Base-by-base conservation (phyloP, 2,797 vertebrate species). In the Dipus sagitta region DNA sequence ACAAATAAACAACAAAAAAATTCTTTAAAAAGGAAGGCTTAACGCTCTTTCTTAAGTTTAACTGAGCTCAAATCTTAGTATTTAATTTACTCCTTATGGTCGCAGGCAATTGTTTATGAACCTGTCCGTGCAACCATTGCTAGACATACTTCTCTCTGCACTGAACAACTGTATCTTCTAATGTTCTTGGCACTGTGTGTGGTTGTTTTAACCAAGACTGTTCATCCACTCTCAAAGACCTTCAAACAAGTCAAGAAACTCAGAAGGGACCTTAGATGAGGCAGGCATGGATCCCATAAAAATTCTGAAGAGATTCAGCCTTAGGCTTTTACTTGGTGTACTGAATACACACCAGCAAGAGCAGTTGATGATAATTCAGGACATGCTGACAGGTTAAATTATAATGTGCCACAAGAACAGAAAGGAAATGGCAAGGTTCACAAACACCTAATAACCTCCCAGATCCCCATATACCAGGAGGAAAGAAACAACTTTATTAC, bases 361-460 rank as follows among this genome's bases (percentile, higher is more conserved):
- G 60, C 15, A 60, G 6, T 12, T 87, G 67, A 58, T 58, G 54
- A 62, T 75, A 85, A 92, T 38, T 23, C 88, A 42, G 38, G 14
- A 7, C 62, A 38, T 74, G n/a, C 24, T 5, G 2, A 34, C 67
- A 86, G 24, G 28, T 83, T 81, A 86, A 96, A 95, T 96, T 93
- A 86, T 52, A 91, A 76, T 28, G 28, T 81, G 34, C 34, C 58
- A 74, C 6, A 28, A 77, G 62, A 86, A 79, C 52, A 79, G 42
- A 97, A 88, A 20, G 74, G 23, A 90, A 96, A 92, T 58, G 7
- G 76, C 58, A 90, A 84, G 21, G 28, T 80, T 88, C 75, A 93
- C 65, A 92, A 52, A 18, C 28, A 74, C 24, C 52, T 64, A 78
- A 88, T 47, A 58, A 85, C 24, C 52, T 88, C 58, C 80, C 38